These are phyloP conservation scores for Paramacrobiotus metropolitanus DNA, from an alignment of 1,140 invertebrate genomes.

Conservation along the genomic window DNA sequence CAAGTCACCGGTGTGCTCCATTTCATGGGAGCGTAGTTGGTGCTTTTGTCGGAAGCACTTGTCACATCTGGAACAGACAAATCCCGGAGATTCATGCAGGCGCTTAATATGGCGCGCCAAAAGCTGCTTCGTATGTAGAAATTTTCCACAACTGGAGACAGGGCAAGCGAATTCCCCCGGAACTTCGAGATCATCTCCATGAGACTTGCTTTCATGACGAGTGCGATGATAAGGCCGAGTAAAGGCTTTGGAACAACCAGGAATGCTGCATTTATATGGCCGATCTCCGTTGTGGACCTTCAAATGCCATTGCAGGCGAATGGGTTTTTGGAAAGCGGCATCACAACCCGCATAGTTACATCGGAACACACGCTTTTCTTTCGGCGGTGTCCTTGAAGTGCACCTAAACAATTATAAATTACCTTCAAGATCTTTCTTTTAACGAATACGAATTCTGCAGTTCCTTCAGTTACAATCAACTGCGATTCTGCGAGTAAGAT, in stretches of 20 bases:
- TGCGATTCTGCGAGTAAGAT: no score
- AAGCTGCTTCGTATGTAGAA: background rate
- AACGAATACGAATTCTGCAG: no score
- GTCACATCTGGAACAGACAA: background rate
- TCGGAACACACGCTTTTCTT: background rate
- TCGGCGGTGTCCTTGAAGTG: no score
- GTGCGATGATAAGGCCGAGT: background rate
- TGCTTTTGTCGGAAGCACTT: background rate
- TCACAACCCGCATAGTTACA: background rate
- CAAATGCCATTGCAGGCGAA: background rate
- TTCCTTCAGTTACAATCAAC: no score
- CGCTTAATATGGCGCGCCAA: background rate
- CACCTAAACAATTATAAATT: no score
- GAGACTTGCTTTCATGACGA: background rate
- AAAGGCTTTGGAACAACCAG: background rate
- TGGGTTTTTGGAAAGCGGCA: background rate
- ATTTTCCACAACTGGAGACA: background rate
- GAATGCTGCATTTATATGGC: background rate
- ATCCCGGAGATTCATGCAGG: background rate
- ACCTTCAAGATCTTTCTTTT: no score
- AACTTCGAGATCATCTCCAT: background rate
- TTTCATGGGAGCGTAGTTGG: background rate
- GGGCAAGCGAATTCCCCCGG: background rate
- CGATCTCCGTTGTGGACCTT: background rate
- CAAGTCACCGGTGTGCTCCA: background rate